Evolutionary conservation across 1,140 invertebrate species (phyloP).

Genomic region (Pseudomyrmex dendroicus): DNA sequence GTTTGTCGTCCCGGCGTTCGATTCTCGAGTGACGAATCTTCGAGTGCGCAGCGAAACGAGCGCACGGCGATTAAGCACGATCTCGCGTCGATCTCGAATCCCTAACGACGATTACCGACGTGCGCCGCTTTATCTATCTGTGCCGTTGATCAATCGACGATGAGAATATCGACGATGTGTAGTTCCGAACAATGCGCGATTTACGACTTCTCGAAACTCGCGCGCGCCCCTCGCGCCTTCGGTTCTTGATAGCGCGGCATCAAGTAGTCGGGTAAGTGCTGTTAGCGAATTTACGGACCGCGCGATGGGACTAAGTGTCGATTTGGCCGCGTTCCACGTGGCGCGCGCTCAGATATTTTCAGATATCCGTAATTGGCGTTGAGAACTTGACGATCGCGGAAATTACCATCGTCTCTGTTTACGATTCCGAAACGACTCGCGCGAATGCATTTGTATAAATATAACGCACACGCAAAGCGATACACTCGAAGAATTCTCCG

Average conservation of each 20-base stretch:
- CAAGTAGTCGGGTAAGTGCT: background rate
- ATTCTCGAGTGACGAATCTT: conserved; percentile 50
- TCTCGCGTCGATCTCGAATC: conserved; percentile 19
- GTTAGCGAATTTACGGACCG: background rate
- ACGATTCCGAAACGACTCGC: background rate
- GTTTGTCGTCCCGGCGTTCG: conserved; percentile 35
- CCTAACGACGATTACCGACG: background rate
- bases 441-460: background rate
- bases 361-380: background rate
- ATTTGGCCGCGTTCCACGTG: background rate
- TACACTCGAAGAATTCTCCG: background rate
- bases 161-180: background rate
- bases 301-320: background rate
- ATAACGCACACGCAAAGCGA: background rate
- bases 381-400: background rate
- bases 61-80: conserved; percentile 68
- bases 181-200: conserved; percentile 27
- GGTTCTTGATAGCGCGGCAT: background rate
- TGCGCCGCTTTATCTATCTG: conserved; percentile 5
- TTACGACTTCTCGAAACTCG: conserved; percentile 8
- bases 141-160: background rate
- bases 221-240: background rate
- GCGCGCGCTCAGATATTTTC: background rate
- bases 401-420: background rate
- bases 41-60: conserved; percentile 29